Evolutionary conservation across 2,113 vertebrate species (phyloP), one percentile per base, ranked within the genome.

Genomic region (Aviceda subcristata): DNA sequence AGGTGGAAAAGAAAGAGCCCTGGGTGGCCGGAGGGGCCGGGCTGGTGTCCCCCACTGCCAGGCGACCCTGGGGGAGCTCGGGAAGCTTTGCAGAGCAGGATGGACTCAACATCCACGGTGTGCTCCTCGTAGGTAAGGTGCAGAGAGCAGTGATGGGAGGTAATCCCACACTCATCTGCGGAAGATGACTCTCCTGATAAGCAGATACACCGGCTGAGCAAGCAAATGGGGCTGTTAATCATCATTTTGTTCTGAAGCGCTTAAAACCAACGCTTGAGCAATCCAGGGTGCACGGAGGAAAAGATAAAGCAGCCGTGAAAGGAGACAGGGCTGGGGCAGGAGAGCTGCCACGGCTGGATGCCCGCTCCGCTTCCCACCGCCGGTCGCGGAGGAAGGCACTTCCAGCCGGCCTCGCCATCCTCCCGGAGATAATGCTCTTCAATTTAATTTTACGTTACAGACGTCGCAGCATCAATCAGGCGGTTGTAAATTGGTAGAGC

Each of bases 21-120:
- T 12, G 14, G 12, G 11, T 23, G 60, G 38, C 67, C 1, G 1
- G 30, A 79, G 48, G 55, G 38, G 32, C 15, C 0, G 0, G 14
- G 29, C 4, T 50, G 50, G 19, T 11, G 34, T 30, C 30, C 16
- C 18, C 30, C 13, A 3, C 18, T 20, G 24, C 4, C 8, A 76
- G 32, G 36, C n/a, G 46, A 30, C n/a, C 34, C 23, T 0, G 1
- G 39, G 30, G 50, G 51, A 39, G 36, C 29, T 68, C 46, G 34
- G 32, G 48, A 39, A 64, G 27, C 13, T 90, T 48, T 23, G 6
- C 29, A 34, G 43, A 24, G n/a, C 55, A 10, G 0, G 1, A 41
- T 9, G 1, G 4, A 30, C 23, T 53, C 67, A 67, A 71, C 30
- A 26, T 57, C 24, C 5, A 26, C 0, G 2, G 22, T 12, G 50